Conservation (phyloP, 2,797 vertebrate genomes). For the Amblyopsis hoosieri region DNA sequence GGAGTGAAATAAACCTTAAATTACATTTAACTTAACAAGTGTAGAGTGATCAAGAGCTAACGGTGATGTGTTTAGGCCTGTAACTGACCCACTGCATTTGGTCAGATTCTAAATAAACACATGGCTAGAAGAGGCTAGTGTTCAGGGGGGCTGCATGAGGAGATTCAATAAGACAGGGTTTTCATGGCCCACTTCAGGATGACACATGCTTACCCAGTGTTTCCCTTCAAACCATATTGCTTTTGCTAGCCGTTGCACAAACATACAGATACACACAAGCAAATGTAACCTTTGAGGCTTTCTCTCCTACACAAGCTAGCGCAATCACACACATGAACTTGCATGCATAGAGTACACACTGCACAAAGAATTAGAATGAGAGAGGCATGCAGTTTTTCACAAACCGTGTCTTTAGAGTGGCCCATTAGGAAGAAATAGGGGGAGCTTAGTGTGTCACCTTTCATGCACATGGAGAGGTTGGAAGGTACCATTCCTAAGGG, state of each 20-base stretch:
- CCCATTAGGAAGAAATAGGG: slow-evolving; percentile 99
- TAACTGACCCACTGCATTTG: too few relatives aligned
- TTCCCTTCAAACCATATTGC: slow-evolving; percentile 42
- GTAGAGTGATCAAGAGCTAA: too few relatives aligned
- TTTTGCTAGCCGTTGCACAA: slow-evolving; percentile 17
- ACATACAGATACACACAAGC: neutral
- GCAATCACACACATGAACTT: slow-evolving; percentile 28
- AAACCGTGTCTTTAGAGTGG: slow-evolving; percentile 99
- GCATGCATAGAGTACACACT: slow-evolving; percentile 34
- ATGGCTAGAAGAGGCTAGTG: too few relatives aligned
- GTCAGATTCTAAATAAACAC: too few relatives aligned
- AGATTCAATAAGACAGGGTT: slow-evolving; percentile 30
- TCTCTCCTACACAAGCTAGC: slow-evolving; percentile 30
- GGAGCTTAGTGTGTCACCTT: slow-evolving; percentile 99
- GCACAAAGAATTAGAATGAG: slow-evolving; percentile 58
- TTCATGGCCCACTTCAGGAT: slow-evolving; percentile 37
- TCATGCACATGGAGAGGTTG: slow-evolving; percentile 99
- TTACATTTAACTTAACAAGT: too few relatives aligned
- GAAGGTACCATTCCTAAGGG: slow-evolving; percentile 99
- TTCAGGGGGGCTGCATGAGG: too few relatives aligned
- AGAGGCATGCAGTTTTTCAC: slow-evolving; percentile 95
- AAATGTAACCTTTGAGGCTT: slow-evolving; percentile 8
- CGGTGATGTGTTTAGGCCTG: too few relatives aligned
- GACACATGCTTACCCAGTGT: slow-evolving; percentile 39
- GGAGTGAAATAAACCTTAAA: too few relatives aligned